Evolutionary conservation across 2,888 invertebrate species (phyloP).

Genomic region (Polydrusus cervinus): DNA sequence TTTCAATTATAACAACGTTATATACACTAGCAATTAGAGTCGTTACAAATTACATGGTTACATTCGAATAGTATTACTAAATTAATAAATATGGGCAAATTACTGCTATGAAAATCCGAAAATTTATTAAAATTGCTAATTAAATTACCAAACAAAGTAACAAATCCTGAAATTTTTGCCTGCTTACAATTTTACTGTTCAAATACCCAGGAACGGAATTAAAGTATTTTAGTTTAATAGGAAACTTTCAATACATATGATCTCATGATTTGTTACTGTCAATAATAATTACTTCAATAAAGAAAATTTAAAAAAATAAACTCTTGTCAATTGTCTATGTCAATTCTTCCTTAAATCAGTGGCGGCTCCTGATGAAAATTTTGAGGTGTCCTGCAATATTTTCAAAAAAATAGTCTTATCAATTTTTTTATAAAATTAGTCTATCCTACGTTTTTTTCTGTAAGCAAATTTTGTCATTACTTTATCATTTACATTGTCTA

Average conservation of each 20-base stretch:
- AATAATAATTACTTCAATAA: too few species aligned
- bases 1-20: not conserved
- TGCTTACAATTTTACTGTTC: not conserved
- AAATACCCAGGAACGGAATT: not conserved
- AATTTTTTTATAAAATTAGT: too few species aligned
- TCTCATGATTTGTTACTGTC: too few species aligned
- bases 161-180: not conserved
- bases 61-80: not conserved
- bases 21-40: not conserved
- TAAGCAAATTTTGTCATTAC: too few species aligned
- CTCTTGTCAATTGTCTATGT: too few species aligned
- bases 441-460: too few species aligned
- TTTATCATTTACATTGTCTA: too few species aligned
- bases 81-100: conserved; percentile 1
- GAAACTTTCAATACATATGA: not conserved
- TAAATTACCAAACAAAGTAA: not conserved
- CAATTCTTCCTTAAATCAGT: too few species aligned
- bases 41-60: not conserved
- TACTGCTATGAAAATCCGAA: not conserved
- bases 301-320: too few species aligned
- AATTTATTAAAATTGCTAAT: not conserved
- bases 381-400: too few species aligned
- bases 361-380: too few species aligned
- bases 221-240: not conserved
- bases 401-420: too few species aligned